These are phyloP conservation scores for Osmerus mordax DNA, from an alignment of 2,113 vertebrate genomes.

Conservation along the genomic window DNA sequence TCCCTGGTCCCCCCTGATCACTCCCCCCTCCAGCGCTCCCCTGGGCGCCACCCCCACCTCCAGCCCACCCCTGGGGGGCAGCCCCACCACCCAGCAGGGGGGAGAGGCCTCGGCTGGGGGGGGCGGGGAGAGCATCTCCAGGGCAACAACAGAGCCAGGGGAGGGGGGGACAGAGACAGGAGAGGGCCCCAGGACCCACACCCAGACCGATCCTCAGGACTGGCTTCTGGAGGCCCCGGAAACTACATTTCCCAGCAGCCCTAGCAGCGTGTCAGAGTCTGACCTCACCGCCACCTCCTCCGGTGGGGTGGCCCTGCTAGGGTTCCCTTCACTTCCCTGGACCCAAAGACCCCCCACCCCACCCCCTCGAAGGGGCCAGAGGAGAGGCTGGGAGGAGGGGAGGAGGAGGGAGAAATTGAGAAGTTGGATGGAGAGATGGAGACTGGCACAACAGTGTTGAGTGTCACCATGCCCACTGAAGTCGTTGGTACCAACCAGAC, in stretches of 20 bases:
- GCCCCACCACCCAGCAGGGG: neutral
- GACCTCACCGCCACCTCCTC: slow-evolving; percentile 39
- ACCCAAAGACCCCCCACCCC: slow-evolving; percentile 12
- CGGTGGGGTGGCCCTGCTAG: slow-evolving; percentile 18
- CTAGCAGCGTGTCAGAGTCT: slow-evolving; percentile 29
- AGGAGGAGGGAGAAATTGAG: neutral
- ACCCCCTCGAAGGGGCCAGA: slow-evolving; percentile 23
- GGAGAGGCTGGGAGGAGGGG: slow-evolving; percentile 39
- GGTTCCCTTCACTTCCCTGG: slow-evolving; percentile 9
- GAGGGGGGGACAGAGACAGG: slow-evolving; percentile 19
- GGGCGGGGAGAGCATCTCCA: neutral
- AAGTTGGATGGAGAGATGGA: slow-evolving; percentile 37
- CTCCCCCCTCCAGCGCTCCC: slow-evolving; percentile 24
- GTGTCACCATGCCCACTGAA: slow-evolving; percentile 77
- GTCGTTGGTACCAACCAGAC: slow-evolving; percentile 77
- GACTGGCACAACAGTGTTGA: slow-evolving; percentile 70
- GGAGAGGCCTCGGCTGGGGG: neutral
- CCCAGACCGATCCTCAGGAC: slow-evolving; percentile 5
- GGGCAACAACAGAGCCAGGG: neutral
- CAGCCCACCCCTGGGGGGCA: slow-evolving; percentile 13
- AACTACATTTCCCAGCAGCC: slow-evolving; percentile 41
- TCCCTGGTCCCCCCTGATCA: slow-evolving; percentile 24
- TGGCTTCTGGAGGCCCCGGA: slow-evolving; percentile 1
- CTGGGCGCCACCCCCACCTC: slow-evolving; percentile 17
- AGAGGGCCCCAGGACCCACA: slow-evolving; percentile 14